phyloP scores from a whole-genome alignment of 2,888 invertebrate species.

The Gonocerus acuteangulatus region DNA sequence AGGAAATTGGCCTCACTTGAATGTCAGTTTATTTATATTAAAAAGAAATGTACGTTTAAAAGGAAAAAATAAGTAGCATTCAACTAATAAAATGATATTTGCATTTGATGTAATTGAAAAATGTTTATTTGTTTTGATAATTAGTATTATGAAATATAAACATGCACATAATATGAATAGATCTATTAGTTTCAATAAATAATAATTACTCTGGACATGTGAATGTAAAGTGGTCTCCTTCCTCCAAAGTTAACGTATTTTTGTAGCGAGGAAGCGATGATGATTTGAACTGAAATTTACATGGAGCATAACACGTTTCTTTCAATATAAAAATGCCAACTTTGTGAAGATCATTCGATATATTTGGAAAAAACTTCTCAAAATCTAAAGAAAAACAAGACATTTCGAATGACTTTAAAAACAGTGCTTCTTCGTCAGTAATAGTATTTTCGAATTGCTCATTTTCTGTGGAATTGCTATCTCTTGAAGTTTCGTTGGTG shows the following conservation, averaged over 20 bases:
- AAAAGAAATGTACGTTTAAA: too few relatives aligned
- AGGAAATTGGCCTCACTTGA: too few relatives aligned
- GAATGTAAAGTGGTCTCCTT: conserved; percentile 50
- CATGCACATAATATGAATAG: too few relatives aligned
- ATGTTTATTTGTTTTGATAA: too few relatives aligned
- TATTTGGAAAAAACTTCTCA: conserved; percentile 44
- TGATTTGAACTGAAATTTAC: conserved; percentile 44
- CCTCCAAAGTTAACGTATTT: conserved; percentile 47
- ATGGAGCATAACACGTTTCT: conserved; percentile 44
- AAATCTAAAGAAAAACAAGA: conserved; percentile 47
- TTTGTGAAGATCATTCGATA: conserved; percentile 46
- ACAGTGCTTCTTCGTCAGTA: background rate
- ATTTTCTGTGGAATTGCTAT: background rate
- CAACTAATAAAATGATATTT: too few relatives aligned
- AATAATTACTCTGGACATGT: conserved; percentile 49
- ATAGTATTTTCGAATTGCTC: background rate
- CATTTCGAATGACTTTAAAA: conserved; percentile 42
- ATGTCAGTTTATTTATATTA: too few relatives aligned
- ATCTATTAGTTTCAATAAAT: too few relatives aligned
- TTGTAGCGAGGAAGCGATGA: conserved; percentile 46
- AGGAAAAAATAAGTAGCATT: too few relatives aligned
- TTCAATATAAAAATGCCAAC: conserved; percentile 49
- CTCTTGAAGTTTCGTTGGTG: background rate
- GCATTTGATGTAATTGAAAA: too few relatives aligned
- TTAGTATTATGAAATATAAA: too few relatives aligned